Conservation (phyloP, 1,140 invertebrate species). For the Calephelis virginiensis region DNA sequence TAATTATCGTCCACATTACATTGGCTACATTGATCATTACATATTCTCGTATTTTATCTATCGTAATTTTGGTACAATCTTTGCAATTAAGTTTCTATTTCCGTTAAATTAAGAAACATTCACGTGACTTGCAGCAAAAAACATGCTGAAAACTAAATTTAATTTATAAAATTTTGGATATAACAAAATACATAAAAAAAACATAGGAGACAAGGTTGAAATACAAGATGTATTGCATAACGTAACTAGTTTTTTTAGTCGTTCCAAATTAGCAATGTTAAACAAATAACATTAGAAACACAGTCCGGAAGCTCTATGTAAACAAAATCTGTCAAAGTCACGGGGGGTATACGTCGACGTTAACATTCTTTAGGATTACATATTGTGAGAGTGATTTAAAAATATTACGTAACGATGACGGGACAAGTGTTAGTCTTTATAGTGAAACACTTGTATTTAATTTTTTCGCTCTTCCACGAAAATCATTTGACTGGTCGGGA, state of each 20-base stretch:
- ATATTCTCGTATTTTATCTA: too few species aligned
- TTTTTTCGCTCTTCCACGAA: background rate
- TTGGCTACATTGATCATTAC: too few species aligned
- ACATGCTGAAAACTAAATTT: too few species aligned
- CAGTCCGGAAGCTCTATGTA: constrained; percentile 1
- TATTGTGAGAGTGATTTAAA: background rate
- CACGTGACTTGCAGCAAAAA: too few species aligned
- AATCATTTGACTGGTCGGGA: background rate
- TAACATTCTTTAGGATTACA: constrained; percentile 1
- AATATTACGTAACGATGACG: background rate
- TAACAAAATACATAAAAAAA: background rate
- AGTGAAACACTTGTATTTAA: background rate
- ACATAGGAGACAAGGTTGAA: background rate
- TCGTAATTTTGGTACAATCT: too few species aligned
- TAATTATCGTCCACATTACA: too few species aligned
- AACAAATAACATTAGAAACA: constrained; percentile 11
- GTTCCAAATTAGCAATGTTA: constrained; percentile 8
- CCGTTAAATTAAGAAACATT: too few species aligned
- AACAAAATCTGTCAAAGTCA: constrained; percentile 7
- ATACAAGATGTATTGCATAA: constrained; percentile 3
- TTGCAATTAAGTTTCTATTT: too few species aligned
- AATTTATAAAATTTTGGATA: too few species aligned
- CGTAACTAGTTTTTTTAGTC: background rate
- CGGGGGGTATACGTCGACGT: constrained; percentile 8
- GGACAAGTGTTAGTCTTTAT: background rate